Evolutionary conservation across 2,888 invertebrate species (phyloP), one percentile per base, ranked within the genome.

Genomic region (Argyresthia albistria): DNA sequence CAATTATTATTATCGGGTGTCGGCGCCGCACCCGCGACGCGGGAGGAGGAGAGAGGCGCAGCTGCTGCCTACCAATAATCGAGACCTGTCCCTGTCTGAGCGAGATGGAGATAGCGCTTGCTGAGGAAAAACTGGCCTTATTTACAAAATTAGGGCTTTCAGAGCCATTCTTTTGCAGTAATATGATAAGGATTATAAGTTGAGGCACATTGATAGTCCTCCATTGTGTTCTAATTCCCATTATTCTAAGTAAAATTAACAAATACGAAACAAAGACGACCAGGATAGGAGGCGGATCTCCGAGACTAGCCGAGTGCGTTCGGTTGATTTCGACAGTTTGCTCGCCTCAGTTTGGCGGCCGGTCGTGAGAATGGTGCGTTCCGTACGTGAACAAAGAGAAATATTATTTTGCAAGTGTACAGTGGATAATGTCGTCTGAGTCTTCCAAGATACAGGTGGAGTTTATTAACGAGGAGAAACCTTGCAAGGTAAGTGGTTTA

Each of bases 21-120:
- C 78, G 69, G 84, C 78, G 73, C 67, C 82, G 80, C 76, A 76
- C 77, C 76, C 80, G 83, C 76, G 77, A 73, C 76, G 83, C 54
- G 84, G 84, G 86, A 82, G 87, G 86, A 83, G 86, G 82, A 83
- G 86, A 87, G 87, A 86, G 86, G 83, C 86, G 80, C 88, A 88
- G 86, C 88, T 87, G 88, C 88, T 87, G 83, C 87, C 88, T 88
- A 88, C 88, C 88, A 87, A 88, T 87, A 88, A 88, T 86, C 86
- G 84, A 86, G 83, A 86, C 80, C 73, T 75, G 79, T 80, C 76
- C 69, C 61, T 55, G 63, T 60, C 60, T 71, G 79, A 86, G 69
- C 50, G 82, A 80, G 83, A 86, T 57, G 61, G 84, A 69, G 68
- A 73, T 69, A 77, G 50, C 25, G 25, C 25, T 25, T 25, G 25